Evolutionary conservation across 2,113 vertebrate genomes (phyloP), one percentile per base, ranked within the genome.

Genomic region (Gambusia holbrooki): DNA sequence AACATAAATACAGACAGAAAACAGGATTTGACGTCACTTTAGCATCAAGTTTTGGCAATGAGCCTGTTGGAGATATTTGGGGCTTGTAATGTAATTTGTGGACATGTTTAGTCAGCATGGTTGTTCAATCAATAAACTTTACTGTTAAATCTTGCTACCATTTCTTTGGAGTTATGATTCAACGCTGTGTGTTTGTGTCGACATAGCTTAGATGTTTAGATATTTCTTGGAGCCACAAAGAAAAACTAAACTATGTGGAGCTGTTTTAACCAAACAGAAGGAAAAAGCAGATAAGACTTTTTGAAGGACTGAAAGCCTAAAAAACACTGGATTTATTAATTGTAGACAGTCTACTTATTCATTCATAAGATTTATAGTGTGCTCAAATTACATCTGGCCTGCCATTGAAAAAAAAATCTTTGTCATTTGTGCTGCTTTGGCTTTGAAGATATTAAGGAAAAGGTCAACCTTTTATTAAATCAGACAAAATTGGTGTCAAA

Each of bases 41-140:
- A 37, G 54, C 66, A 35, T 83, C 1, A 40, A 77, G 69, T 60
- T 63, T 9, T 19, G 75, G 51, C 32, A n/a, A 11, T 14, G 9
- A 66, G 51, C 67, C 42, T 27, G 77, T 42, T 4, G 73, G 54
- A 73, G 61, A 62, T 69, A 5, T 77, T 77, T 45, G 51, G 74
- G 88, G 74, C 82, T 86, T 87, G 86, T 91, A 86, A 80, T 89
- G 87, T 93, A 87, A 85, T 90, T 37, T 67, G 90, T 92, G 84
- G 89, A 85, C 33, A 30, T 92, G 78, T 90, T 85, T 76, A 80
- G 87, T 92, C 85, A 85, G 92, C 92, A 92, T 93, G 92, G 83
- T 83, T 90, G 82, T 92, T 90, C 80, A 66, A 83, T 90, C 83
- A 93, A 90, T 92, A 92, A 93, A 93, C 61, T 69, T 84, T 84